Base-by-base conservation (phyloP, 2,113 vertebrate species). In the Cyprinodon variegatus region DNA sequence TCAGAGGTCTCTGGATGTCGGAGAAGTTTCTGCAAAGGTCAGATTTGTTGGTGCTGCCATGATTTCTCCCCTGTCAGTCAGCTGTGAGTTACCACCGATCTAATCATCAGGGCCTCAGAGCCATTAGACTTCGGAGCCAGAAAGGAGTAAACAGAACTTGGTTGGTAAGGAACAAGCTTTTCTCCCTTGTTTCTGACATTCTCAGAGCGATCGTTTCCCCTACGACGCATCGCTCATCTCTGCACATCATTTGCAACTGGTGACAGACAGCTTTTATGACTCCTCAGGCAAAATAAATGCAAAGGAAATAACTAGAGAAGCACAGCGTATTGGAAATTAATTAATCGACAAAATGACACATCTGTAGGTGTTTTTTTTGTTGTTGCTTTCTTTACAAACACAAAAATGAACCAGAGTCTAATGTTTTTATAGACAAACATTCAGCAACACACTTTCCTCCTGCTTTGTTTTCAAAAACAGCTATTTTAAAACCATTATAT, bases 41-140 rank as follows among this genome's bases (percentile, higher is more conserved):
- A 38, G 67, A 22, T 11, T 46, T 70, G 74, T 70, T 50, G 57
- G 20, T 63, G 43, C 46, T 22, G 38, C 37, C 61, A 81, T 38
- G 39, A 68, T 43, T 73, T 76, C 29, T n/a, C 81, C 12, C 1
- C 61, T 9, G 62, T 68, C 17, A 12, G 50, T 10, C 15, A 50
- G 41, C 43, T 70, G 64, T 65, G 48, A 76, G 41, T 43, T 39
- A 63, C 74, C 48, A 41, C 13, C 2, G 36, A 59, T 53, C 76
- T 0, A 0, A 65, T 50, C 50, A 68, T 68, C n/a, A 68, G 68
- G 43, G 53, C 72, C 57, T 82, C 65, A 71, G 22, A 57, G 39
- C 59, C 61, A 77, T 77, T 61, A 5, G 29, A 45, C 65, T 37
- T 63, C 68, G 75, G 73, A 74, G 70, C 83, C 66, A 81, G 72